A percentile compares a stretch with the other conserved stretches of the same genome.
These are phyloP conservation scores for Crotalus helleri DNA, from an alignment of 2,113 vertebrate species.

Conservation along the genomic window DNA sequence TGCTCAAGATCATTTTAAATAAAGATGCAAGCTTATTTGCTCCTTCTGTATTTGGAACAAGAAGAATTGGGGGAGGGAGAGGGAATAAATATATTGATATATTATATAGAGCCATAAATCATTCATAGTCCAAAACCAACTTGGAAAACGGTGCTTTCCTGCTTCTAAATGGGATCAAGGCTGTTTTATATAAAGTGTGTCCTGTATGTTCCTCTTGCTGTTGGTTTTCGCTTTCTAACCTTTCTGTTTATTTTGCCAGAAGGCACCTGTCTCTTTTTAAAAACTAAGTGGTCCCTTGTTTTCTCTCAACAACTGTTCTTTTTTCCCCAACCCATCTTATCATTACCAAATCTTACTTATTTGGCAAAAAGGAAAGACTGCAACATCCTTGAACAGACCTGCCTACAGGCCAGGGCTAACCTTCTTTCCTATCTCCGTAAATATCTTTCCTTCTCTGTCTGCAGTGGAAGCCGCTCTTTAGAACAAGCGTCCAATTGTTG, in stretches of 20 bases:
- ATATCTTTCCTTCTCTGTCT: not conserved
- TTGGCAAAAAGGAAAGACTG: conserved; percentile 1
- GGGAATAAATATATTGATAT: not conserved
- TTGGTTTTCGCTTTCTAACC: not conserved
- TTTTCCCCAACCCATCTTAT: not conserved
- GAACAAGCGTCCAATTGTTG: conserved; percentile 1
- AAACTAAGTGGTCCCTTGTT: conserved; percentile 26
- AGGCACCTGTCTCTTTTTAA: conserved; percentile 6
- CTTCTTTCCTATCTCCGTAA: conserved; percentile 10
- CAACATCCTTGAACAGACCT: not conserved
- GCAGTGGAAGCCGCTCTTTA: conserved; percentile 16
- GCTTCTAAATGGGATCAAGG: not conserved
- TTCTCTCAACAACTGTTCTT: conserved; percentile 10
- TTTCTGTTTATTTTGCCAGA: not conserved
- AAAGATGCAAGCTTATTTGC: not conserved
- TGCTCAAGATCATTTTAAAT: not conserved
- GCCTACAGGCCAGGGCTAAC: not conserved
- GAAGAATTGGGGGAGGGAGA: too few species aligned
- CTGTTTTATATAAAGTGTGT: not conserved
- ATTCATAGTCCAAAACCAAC: not conserved
- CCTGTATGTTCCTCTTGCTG: not conserved
- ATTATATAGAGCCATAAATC: not conserved
- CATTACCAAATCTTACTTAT: conserved; percentile 15
- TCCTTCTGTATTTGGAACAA: not conserved
- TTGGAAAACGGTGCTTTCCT: too few species aligned